Base-by-base conservation (phyloP, 1,140 invertebrate genomes). In the Planococcus citri region DNA sequence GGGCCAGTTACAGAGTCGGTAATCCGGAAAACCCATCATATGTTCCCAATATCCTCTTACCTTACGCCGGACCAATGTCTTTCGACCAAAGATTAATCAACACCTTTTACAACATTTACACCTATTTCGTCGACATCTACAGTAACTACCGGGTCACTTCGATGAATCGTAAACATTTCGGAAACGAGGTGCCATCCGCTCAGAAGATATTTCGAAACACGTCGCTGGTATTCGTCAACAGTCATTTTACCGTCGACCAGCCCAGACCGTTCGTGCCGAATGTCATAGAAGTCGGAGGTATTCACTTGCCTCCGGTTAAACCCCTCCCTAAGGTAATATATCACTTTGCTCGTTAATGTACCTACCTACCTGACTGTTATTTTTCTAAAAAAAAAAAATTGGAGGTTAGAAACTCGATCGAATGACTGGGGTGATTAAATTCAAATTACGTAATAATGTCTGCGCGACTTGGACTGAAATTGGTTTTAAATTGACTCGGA, bases 271-370 rank as follows among this genome's bases (percentile, higher is more conserved):
- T 75, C 8, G 76, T 79, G 6, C 80, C 83, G 0, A 80, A 79
- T 37, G 72, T 82, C 1, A 74, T 85, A 6, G 83, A 85, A 76
- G 78, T 86, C 20, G 85, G 83, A 1, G 85, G 84, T n/a, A 74
- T 86, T 9, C 83, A 84, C 70, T 74, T 82, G 3, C 71, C 75
- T 4, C 74, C 69, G 0, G 29, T 75, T 1, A 72, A 74, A 24
- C 38, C 60, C 0, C n/a, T 73, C 14, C 72, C 73, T 0, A 14
- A 70, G 41, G 74, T 58, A 57, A 51, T 69, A 29, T 37, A n/a
- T 37, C 6, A 37, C 14, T 37, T 37, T 8, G n/a, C n/a, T n/a
- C n/a, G n/a, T n/a, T n/a, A n/a, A 6, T 12, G 27, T 22, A 68
- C 24, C 27, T 69, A 6, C 38, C 17, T 41, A n/a, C 22, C n/a